Percentiles rank a stretch among this genome's conserved stretches.
These are phyloP conservation scores for Hydropsyche betteni DNA, from an alignment of 2,888 invertebrate species.

Conservation along the genomic window DNA sequence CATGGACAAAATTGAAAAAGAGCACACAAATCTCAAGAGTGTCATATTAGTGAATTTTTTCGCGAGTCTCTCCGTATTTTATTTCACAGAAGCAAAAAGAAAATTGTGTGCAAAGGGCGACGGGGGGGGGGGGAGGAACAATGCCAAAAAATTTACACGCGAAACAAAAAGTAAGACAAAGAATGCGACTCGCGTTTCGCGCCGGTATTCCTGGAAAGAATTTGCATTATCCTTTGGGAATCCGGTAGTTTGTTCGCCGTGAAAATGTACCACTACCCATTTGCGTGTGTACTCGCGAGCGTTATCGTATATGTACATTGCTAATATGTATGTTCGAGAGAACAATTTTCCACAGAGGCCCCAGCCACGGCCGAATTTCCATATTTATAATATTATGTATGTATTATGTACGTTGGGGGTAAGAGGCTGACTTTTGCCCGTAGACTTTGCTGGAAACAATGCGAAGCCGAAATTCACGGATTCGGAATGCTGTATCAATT, in stretches of 20 bases:
- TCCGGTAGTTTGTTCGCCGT: conserved; percentile 31
- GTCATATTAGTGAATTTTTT: too few species aligned
- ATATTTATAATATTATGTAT: conserved; percentile 19
- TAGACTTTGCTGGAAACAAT: too few species aligned
- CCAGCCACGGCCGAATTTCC: conserved; percentile 14
- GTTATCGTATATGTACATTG: too few species aligned
- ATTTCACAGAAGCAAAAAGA: not conserved
- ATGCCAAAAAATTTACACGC: conserved; percentile 2
- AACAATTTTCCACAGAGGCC: conserved; percentile 16
- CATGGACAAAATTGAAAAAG: too few species aligned
- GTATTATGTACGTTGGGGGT: too few species aligned
- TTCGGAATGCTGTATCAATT: too few species aligned
- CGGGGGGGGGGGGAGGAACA: not conserved
- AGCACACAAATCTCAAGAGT: too few species aligned
- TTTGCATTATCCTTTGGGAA: conserved; percentile 33
- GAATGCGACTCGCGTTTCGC: conserved; percentile 6
- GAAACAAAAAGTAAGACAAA: conserved; percentile 28
- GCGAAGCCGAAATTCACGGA: too few species aligned
- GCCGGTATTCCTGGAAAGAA: conserved; percentile 27
- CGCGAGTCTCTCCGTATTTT: too few species aligned
- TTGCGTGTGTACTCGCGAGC: too few species aligned
- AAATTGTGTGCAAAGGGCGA: not conserved
- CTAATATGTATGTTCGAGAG: conserved; percentile 1
- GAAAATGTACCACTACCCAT: conserved; percentile 9
- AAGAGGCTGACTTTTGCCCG: too few species aligned